Evolutionary conservation across 2,888 invertebrate genomes (phyloP), one percentile per base, ranked within the genome.

Genomic region (Griposia aprilina): DNA sequence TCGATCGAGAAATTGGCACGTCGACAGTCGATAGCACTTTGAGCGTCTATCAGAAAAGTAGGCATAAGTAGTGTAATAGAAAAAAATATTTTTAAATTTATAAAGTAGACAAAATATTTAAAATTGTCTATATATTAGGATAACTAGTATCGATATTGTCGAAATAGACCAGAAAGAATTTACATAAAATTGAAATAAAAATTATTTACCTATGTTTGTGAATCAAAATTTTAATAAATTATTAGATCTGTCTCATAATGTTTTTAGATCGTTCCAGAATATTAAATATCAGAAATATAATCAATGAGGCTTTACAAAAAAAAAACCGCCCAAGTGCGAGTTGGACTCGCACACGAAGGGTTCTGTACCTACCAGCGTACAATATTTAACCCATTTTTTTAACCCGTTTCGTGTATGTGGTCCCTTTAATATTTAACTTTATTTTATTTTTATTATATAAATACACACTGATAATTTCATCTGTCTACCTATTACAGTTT

Each of bases 21-120:
- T 15, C 20, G 15, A 23, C 52, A n/a, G 62, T 60, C 60, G 30
- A 45, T 41, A 69, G 62, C 50, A 72, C 67, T 67, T 76, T 62
- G 45, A 72, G 63, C 80, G 65, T 82, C 71, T 81, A 80, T 84
- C 66, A 75, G 62, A 67, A 70, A 82, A 23, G 67, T 89, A 82
- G 78, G 13, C 57, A 60, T 88, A 88, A 83, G 73, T 86, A 85
- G 84, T 62, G 72, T 85, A 89, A 86, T 85, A 87, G 82, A 86
- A 81, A 77, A 84, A 86, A 84, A 86, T 88, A 89, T 89, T 88
- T 88, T 87, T 81, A 87, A 86, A 86, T 86, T 86, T 89, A 80
- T 85, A 86, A 81, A 67, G 74, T 89, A 89, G 84, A 86, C 45
- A 76, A 84, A 83, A 74, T 84, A 83, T 78, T 80, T 76, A 80